These are phyloP conservation scores for Phymastichus coffea DNA, from an alignment of 1,140 invertebrate genomes.

Conservation along the genomic window DNA sequence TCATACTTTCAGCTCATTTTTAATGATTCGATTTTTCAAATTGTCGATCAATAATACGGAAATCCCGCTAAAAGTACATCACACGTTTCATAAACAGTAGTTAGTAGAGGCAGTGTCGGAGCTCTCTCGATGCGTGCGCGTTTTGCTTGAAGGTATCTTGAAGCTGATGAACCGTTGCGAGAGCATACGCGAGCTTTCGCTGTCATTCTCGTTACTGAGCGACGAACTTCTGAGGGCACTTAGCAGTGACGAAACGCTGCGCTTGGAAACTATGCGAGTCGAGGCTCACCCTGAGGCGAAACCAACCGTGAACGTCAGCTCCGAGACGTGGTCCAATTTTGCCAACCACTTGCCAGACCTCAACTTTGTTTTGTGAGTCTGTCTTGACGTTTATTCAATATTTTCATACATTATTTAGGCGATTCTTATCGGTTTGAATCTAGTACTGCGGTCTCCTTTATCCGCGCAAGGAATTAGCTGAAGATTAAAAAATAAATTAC, in stretches of 20 bases:
- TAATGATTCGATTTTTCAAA: no score
- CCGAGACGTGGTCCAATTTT: slow-evolving; percentile 41
- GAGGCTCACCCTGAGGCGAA: slow-evolving; percentile 45
- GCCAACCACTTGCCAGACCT: slow-evolving; percentile 40
- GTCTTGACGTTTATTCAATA: no score
- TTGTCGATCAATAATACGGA: no score
- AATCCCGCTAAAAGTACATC: no score
- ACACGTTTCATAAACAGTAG: no score
- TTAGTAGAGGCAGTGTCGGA: no score
- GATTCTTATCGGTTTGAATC: no score
- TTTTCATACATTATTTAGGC: no score
- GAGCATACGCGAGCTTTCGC: slow-evolving; percentile 45
- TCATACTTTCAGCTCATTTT: no score
- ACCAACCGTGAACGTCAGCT: slow-evolving; percentile 38
- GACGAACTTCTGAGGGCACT: slow-evolving; percentile 46
- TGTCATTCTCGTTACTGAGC: slow-evolving; percentile 46
- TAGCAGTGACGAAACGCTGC: slow-evolving; percentile 32
- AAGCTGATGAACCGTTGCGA: slow-evolving; percentile 37
- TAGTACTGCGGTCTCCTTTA: no score
- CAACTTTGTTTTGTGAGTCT: slow-evolving; percentile 50
- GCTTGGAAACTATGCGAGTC: slow-evolving; percentile 45
- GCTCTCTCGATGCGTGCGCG: neutral
- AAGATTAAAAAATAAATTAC: no score
- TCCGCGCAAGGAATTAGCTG: no score
- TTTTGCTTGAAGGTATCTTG: slow-evolving; percentile 38